Conservation (phyloP, 2,888 invertebrate species). For the Sialis lutaria region DNA sequence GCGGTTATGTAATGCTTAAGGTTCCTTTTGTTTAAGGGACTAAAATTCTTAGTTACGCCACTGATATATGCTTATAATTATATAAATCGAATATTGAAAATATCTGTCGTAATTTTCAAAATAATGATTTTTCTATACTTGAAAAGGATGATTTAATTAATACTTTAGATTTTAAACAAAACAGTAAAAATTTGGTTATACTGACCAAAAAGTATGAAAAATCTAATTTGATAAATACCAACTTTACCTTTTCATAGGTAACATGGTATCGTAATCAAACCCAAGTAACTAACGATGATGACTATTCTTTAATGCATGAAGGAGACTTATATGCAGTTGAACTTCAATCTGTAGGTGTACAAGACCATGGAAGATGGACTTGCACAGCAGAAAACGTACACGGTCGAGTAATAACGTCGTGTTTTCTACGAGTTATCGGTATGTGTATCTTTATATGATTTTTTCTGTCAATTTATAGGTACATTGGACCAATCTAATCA, state of each 20-base stretch:
- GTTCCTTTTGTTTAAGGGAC: too few species aligned
- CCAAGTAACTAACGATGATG: constrained; percentile 52
- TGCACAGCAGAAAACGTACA: constrained; percentile 62
- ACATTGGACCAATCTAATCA: too few species aligned
- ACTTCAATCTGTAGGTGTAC: constrained; percentile 61
- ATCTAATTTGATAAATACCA: neutral
- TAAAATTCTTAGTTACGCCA: too few species aligned
- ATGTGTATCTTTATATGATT: constrained; percentile 6
- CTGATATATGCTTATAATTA: too few species aligned
- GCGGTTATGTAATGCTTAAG: too few species aligned
- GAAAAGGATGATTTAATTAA: too few species aligned
- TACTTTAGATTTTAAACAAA: too few species aligned
- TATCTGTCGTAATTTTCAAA: too few species aligned
- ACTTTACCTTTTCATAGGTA: constrained; percentile 33
- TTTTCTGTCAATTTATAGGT: too few species aligned
- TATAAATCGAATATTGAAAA: too few species aligned
- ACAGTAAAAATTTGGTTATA: too few species aligned
- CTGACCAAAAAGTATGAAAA: neutral
- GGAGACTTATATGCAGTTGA: constrained; percentile 78
- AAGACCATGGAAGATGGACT: constrained; percentile 74
- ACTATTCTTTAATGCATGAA: constrained; percentile 61
- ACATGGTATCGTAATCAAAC: constrained; percentile 78
- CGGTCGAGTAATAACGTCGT: constrained; percentile 59
- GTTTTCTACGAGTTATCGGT: constrained; percentile 63
- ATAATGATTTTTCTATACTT: too few species aligned